These are phyloP conservation scores for Balanococcus diminutus DNA, from an alignment of 2,888 invertebrate species.

Conservation along the genomic window DNA sequence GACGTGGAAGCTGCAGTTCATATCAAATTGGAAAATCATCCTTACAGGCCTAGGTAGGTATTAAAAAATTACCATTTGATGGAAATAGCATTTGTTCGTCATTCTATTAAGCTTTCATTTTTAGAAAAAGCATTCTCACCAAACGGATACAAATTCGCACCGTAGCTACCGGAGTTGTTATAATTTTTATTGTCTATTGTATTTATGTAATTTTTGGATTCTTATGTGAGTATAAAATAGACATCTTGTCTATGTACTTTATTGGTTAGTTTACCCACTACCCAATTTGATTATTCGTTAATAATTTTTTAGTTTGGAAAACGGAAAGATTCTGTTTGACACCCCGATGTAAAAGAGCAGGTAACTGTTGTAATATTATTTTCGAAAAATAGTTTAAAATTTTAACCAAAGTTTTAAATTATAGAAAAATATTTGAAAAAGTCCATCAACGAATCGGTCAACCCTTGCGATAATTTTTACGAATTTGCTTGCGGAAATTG, in stretches of 20 bases:
- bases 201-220: background rate
- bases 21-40: background rate
- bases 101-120: background rate
- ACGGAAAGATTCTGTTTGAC: constrained; percentile 14
- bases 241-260: background rate
- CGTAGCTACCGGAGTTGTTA: background rate
- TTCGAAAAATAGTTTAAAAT: background rate
- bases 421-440: constrained; percentile 74
- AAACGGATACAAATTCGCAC: background rate
- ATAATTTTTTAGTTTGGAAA: constrained; percentile 1
- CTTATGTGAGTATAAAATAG: constrained; percentile 11
- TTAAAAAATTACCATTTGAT: no score
- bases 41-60: background rate
- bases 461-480: constrained; percentile 84
- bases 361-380: background rate
- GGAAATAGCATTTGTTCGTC: background rate
- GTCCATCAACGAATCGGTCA: constrained; percentile 73
- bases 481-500: constrained; percentile 80
- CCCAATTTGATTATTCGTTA: background rate
- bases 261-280: background rate
- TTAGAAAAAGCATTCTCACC: background rate
- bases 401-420: constrained; percentile 53
- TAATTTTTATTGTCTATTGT: background rate
- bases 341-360: background rate
- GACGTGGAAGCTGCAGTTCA: background rate